Evolutionary conservation across 2,113 vertebrate species (phyloP).

Genomic region (Turdus rufiventris): DNA sequence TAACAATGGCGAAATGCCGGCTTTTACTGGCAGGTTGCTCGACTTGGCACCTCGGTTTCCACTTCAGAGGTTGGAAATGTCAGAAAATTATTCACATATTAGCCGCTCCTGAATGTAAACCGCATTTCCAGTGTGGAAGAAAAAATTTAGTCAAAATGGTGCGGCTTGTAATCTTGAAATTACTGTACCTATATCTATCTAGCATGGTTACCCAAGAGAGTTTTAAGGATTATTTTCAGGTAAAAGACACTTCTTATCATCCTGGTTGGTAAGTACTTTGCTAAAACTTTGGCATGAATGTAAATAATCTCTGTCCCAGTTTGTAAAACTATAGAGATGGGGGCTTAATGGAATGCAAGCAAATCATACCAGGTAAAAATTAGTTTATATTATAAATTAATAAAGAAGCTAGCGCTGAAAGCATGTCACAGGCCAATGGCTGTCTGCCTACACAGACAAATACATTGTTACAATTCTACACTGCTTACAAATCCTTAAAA

Average conservation of each 20-base stretch:
- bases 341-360: neutral
- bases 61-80: too few relatives aligned
- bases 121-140: too few relatives aligned
- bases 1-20: too few relatives aligned
- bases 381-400: neutral
- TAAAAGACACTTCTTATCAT: neutral
- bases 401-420: neutral
- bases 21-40: too few relatives aligned
- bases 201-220: neutral
- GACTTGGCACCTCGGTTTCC: too few relatives aligned
- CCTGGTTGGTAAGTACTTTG: neutral
- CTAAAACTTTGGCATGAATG: neutral
- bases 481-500: neutral
- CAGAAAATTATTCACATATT: too few relatives aligned
- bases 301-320: accelerated
- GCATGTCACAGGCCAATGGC: neutral
- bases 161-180: too few relatives aligned
- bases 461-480: neutral
- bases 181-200: too few relatives aligned
- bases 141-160: too few relatives aligned
- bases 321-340: neutral
- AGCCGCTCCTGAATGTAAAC: too few relatives aligned
- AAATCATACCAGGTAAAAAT: neutral
- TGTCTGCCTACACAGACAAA: neutral
- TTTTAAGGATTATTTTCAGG: neutral